phyloP scores from a whole-genome alignment of 2,113 vertebrate genomes.

The Craseonycteris thonglongyai region DNA sequence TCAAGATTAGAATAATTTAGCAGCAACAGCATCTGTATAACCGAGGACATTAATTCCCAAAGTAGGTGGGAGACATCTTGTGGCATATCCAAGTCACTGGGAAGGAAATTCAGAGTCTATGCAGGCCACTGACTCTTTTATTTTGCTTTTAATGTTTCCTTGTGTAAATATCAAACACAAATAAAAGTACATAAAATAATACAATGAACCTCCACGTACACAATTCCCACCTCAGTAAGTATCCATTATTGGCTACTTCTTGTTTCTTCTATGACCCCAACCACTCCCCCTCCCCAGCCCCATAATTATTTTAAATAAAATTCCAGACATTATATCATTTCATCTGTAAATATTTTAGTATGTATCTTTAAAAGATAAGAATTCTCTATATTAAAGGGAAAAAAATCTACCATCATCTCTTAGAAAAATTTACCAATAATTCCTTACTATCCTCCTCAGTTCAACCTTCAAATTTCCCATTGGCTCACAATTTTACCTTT shows the following conservation, averaged over 20 bases:
- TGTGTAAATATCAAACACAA: conserved; percentile 21
- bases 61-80: not conserved
- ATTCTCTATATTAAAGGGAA: not conserved
- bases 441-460: not conserved
- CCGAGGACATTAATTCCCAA: not conserved
- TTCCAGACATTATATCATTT: not conserved
- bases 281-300: not conserved
- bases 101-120: not conserved
- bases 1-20: not conserved
- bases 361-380: not conserved
- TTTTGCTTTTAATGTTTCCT: not conserved
- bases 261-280: not conserved
- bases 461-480: not conserved
- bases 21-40: not conserved
- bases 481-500: not conserved
- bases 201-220: not conserved
- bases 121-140: not conserved
- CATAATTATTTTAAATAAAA: not conserved
- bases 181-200: conserved; percentile 20
- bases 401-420: not conserved
- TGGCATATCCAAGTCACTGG: not conserved
- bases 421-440: not conserved
- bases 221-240: not conserved
- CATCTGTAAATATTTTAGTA: not conserved
- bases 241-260: not conserved